Conservation (phyloP, 2,888 invertebrate species). For the Dolomedes plantarius region DNA sequence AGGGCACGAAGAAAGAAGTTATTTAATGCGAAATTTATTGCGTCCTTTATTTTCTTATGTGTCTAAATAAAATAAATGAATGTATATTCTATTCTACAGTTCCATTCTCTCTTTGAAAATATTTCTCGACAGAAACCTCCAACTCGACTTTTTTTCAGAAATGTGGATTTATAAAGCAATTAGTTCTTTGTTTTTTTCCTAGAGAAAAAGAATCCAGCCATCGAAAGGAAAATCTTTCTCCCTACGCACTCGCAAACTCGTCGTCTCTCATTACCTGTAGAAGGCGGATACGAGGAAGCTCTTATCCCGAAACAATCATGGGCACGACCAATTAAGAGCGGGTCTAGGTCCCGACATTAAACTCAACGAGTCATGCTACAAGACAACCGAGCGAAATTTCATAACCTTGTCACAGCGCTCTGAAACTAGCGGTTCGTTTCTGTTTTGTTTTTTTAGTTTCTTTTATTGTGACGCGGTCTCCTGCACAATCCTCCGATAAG, state of each 20-base stretch:
- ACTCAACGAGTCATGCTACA: neutral
- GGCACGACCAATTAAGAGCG: conserved; percentile 34
- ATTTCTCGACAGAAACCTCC: no score
- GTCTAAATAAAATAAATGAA: no score
- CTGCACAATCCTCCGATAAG: neutral
- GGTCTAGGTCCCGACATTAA: conserved; percentile 14
- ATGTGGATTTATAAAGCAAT: no score
- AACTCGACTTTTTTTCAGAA: no score
- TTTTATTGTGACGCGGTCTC: neutral
- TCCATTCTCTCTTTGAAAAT: no score
- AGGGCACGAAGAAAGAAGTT: no score
- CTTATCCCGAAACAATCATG: conserved; percentile 36
- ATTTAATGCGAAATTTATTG: no score
- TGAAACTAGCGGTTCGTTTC: neutral
- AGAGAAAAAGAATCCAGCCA: no score
- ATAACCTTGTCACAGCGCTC: neutral
- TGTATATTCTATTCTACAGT: no score
- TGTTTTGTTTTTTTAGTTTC: no score
- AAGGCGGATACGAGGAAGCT: conserved; percentile 37
- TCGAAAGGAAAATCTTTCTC: no score
- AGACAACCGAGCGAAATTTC: neutral
- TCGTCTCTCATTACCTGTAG: conserved; percentile 20
- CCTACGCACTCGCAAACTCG: neutral
- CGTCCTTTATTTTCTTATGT: no score
- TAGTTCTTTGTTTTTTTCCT: neutral